Evolutionary conservation across 2,888 invertebrate species (phyloP).

Genomic region (Hypercompe scribonia): DNA sequence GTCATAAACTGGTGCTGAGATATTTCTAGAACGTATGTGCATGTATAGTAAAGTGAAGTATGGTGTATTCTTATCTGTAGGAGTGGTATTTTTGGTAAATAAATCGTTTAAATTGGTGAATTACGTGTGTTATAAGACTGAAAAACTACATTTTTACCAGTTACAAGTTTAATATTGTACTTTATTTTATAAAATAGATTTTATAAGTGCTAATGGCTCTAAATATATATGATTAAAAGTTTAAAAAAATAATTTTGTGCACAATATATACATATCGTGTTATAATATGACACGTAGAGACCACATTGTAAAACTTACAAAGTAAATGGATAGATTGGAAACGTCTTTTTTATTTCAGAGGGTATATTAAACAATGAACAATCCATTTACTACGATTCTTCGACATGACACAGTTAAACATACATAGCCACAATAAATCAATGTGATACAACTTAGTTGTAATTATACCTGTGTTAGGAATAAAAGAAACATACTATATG

Average conservation of each 20-base stretch:
- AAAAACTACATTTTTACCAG: neutral
- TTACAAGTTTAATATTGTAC: neutral
- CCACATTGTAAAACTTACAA: too few relatives aligned
- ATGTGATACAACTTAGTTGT: neutral
- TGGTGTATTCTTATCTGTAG: neutral
- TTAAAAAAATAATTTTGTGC: too few relatives aligned
- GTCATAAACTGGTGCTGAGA: neutral
- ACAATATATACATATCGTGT: too few relatives aligned
- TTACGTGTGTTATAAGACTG: neutral
- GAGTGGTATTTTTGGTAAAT: neutral
- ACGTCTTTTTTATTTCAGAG: too few relatives aligned
- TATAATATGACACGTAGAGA: too few relatives aligned
- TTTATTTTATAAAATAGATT: neutral
- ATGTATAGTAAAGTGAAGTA: neutral
- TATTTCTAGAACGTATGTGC: neutral
- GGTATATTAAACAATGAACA: too few relatives aligned
- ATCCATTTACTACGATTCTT: too few relatives aligned
- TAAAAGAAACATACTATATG: conserved; percentile 6
- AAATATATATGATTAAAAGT: too few relatives aligned
- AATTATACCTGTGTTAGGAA: neutral
- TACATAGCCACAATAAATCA: neutral
- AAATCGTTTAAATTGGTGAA: neutral
- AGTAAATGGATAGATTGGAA: too few relatives aligned
- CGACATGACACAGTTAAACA: neutral
- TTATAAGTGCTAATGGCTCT: neutral